phyloP scores from a whole-genome alignment of 2,797 vertebrate genomes.

The Vultur gryphus region DNA sequence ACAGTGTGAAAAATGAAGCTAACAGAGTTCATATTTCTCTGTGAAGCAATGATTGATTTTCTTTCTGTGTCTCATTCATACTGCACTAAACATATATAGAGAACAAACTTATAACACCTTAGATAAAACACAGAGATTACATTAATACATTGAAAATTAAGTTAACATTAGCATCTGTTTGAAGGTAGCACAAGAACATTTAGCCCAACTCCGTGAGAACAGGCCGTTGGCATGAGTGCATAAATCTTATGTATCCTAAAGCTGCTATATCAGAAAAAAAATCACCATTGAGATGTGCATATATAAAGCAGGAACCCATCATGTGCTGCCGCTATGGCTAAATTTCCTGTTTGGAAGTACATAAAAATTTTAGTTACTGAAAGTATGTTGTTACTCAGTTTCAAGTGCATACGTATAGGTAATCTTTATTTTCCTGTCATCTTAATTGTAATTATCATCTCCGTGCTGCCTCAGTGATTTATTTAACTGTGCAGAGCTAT shows the following conservation, averaged over 20 bases:
- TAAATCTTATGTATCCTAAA: neutral
- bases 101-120: slow-evolving; percentile 33
- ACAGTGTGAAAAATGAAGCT: slow-evolving; percentile 65
- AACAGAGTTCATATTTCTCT: slow-evolving; percentile 58
- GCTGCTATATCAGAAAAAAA: neutral
- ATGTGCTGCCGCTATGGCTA: neutral
- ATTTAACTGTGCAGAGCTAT: neutral
- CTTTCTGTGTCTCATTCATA: slow-evolving; percentile 62
- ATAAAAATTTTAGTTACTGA: neutral
- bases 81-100: slow-evolving; percentile 32
- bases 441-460: slow-evolving; percentile 34
- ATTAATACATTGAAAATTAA: slow-evolving; percentile 59
- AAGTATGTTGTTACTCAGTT: neutral
- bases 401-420: neutral
- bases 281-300: neutral
- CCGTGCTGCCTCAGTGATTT: neutral
- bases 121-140: slow-evolving; percentile 39
- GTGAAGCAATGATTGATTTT: slow-evolving; percentile 57
- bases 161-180: slow-evolving; percentile 47
- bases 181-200: slow-evolving; percentile 8
- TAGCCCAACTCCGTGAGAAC: neutral
- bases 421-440: neutral
- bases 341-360: neutral
- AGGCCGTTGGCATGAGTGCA: neutral
- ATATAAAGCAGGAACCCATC: neutral